Evolutionary conservation across 2,113 vertebrate genomes (phyloP).

Genomic region (Monopterus albus): DNA sequence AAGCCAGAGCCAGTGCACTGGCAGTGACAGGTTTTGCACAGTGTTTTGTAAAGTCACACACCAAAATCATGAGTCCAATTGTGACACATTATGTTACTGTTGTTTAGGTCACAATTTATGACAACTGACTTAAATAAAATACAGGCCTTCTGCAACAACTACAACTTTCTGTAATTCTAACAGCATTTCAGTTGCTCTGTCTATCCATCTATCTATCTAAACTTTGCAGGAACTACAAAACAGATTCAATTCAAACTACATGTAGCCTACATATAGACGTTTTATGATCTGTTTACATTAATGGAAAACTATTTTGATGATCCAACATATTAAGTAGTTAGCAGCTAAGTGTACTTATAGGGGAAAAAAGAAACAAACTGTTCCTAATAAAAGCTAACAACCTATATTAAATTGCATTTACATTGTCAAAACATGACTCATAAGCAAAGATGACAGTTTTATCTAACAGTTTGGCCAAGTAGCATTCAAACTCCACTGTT

Average conservation of each 20-base stretch:
- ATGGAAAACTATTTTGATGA: background rate
- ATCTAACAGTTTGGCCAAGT: too few species aligned
- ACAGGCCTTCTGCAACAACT: background rate
- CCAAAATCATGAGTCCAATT: slow-evolving; percentile 9
- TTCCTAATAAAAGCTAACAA: background rate
- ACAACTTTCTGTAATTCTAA: background rate
- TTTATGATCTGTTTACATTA: too few species aligned
- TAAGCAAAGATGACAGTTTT: too few species aligned
- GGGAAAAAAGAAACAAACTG: background rate
- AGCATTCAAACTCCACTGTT: too few species aligned
- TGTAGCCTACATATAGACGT: too few species aligned
- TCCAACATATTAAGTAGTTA: background rate
- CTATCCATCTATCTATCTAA: too few species aligned
- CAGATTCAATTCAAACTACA: too few species aligned
- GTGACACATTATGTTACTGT: slow-evolving; percentile 18
- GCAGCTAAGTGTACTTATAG: background rate
- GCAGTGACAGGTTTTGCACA: slow-evolving; percentile 27
- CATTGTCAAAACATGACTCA: too few species aligned
- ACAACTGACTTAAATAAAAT: slow-evolving; percentile 19
- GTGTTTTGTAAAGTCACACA: slow-evolving; percentile 12
- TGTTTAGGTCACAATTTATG: slow-evolving; percentile 13
- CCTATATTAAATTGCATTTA: background rate
- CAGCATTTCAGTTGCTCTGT: too few species aligned
- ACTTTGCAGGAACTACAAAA: too few species aligned
- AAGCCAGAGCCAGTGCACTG: slow-evolving; percentile 1